Percentiles rank a stretch among this genome's conserved stretches.
Conservation (phyloP, 35 echinoderm and acorn worm genomes). For the Lytechinus variegatus region DNA sequence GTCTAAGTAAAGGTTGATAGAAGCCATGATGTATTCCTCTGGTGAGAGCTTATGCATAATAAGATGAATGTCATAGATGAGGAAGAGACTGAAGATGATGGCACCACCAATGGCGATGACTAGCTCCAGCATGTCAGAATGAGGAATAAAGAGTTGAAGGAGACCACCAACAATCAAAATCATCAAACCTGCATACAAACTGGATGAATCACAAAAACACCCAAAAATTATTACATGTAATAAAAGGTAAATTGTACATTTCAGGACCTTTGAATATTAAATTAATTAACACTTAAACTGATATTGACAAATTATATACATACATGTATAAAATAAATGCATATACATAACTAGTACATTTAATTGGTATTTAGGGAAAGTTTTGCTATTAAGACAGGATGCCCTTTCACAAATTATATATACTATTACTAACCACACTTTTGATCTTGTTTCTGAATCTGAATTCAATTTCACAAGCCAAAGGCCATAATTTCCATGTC, state of each 20-base stretch:
- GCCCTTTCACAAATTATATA: too few species aligned
- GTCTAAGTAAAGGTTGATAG: slow-evolving; percentile 96
- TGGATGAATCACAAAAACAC: slow-evolving; percentile 49
- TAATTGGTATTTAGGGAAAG: too few species aligned
- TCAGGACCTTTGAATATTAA: background rate
- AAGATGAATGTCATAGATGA: slow-evolving; percentile 92
- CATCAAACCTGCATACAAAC: slow-evolving; percentile 81
- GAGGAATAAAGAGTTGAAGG: slow-evolving; percentile 80
- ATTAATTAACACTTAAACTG: background rate
- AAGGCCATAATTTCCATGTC: too few species aligned
- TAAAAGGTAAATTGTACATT: too few species aligned
- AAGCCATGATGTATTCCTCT: slow-evolving; percentile 94
- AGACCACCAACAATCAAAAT: slow-evolving; percentile 82
- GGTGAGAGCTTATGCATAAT: slow-evolving; percentile 98
- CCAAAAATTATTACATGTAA: background rate
- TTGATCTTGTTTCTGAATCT: too few species aligned
- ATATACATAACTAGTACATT: too few species aligned
- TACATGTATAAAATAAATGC: too few species aligned
- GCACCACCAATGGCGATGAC: slow-evolving; percentile 79
- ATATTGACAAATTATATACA: too few species aligned
- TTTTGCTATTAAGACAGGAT: too few species aligned
- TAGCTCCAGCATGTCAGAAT: slow-evolving; percentile 84
- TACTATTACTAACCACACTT: too few species aligned
- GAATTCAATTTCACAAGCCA: too few species aligned
- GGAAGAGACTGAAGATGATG: slow-evolving; percentile 86